These are phyloP conservation scores for Pachyuromys duprasi DNA, from an alignment of 2,797 vertebrate species.

Conservation along the genomic window DNA sequence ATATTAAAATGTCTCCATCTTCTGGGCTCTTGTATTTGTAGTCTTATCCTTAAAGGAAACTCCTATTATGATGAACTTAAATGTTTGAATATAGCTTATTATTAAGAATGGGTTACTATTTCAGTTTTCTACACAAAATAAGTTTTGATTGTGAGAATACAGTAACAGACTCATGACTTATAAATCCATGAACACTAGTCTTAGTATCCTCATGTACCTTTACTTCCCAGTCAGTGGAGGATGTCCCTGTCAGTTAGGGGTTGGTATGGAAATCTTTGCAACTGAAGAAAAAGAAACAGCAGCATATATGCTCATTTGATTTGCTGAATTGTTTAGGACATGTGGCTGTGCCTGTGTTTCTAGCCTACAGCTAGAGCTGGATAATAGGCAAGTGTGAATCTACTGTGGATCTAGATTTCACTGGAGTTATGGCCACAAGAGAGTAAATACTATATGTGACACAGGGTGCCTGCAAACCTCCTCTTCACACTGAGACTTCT, in stretches of 20 bases:
- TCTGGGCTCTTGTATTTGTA: neutral
- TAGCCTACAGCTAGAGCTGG: neutral
- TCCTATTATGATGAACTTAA: neutral
- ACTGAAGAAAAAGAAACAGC: neutral
- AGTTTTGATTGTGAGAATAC: neutral
- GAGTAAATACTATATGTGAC: too few species aligned
- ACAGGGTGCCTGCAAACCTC: neutral
- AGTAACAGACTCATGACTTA: neutral
- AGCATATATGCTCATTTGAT: neutral
- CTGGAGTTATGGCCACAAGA: neutral
- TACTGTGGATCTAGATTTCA: neutral
- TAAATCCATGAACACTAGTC: neutral
- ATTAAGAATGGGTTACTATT: neutral
- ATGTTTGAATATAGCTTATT: neutral
- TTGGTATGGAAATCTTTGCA: neutral
- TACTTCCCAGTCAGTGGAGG: neutral
- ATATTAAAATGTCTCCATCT: conserved; percentile 1
- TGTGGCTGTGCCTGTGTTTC: neutral
- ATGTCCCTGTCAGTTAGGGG: neutral
- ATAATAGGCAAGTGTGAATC: neutral
- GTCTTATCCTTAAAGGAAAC: neutral
- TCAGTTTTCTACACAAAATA: neutral
- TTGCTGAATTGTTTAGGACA: conserved; percentile 46
- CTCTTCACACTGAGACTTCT: neutral
- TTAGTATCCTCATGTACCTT: neutral